These are phyloP conservation scores for Capricornis sumatraensis DNA, from an alignment of 2,113 vertebrate genomes.

Conservation along the genomic window DNA sequence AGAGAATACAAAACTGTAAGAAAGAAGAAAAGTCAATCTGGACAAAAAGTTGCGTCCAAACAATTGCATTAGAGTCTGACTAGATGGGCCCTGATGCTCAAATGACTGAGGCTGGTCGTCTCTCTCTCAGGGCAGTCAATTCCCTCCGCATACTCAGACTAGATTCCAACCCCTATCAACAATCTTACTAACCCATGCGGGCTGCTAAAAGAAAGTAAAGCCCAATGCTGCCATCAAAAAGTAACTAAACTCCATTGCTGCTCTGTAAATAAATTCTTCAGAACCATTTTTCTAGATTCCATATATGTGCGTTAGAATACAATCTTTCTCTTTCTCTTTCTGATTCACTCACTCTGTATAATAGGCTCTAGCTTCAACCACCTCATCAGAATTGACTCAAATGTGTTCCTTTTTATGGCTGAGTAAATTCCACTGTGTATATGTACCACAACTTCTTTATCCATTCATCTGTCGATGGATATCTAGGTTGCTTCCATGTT, in stretches of 20 bases:
- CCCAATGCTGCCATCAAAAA: neutral
- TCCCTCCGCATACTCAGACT: neutral
- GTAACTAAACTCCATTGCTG: slow-evolving; percentile 4
- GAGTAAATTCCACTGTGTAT: neutral
- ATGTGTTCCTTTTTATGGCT: neutral
- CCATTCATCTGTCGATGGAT: neutral
- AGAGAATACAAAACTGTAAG: neutral
- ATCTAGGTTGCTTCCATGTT: neutral
- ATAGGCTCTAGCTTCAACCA: neutral
- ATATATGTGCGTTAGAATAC: neutral
- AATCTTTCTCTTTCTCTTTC: neutral
- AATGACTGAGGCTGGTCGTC: neutral
- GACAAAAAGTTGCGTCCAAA: neutral
- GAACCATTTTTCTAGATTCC: neutral
- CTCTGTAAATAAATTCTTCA: neutral
- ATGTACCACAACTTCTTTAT: neutral
- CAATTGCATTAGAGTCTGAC: neutral
- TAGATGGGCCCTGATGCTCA: neutral
- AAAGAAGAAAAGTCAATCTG: neutral
- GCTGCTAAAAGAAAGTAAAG: neutral
- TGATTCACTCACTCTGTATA: neutral
- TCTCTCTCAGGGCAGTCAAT: neutral
- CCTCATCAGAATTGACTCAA: neutral
- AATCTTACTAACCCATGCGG: neutral
- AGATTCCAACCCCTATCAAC: neutral